Evolutionary conservation across 1,140 invertebrate genomes (phyloP), one percentile per base, ranked within the genome.

Genomic region (Uloborus diversus): DNA sequence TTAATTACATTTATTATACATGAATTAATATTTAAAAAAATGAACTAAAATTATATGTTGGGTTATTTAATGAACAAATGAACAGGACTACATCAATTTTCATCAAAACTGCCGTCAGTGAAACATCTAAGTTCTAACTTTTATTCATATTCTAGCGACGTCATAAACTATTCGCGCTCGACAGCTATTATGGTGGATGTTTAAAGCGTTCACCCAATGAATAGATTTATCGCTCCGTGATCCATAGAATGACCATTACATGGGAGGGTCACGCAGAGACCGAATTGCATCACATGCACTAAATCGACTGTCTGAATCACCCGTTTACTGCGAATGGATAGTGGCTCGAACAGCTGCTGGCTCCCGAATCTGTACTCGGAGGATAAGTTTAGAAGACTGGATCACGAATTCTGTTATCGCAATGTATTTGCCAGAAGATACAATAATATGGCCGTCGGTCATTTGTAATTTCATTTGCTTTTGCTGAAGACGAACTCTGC

Each of bases 231-330:
- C 42, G 59, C 37, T 51, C 42, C 59, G 37, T 64, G 71, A 62
- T 64, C 71, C 59, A 73, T 73, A 73, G 69, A 73, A 73, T 64
- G 47, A 51, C 59, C 71, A 75, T 75, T 62, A 64, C 71, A 75
- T 37, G 68, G n/a, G 33, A 53, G 71, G 71, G 71, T 75, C 71
- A 75, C 71, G 71, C 37, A 64, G 57, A 27, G 23, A 13, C 57
- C 56, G 57, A 75, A 75, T 75, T 64, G 56, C 71, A 59, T 75
- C 71, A 75, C 71, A 75, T 64, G 71, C 71, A 51, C 20, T 32
- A 53, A 73, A 73, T 61, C 69, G 69, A 73, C 69, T 73, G 69
- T 47, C 69, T 61, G 69, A 73, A 73, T 73, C 69, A 73, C 69
- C 69, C 69, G 69, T 73, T 73, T 73, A 73, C 53, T 73, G 25